Conservation (phyloP, 2,113 vertebrate species). For the Nipponia nippon region DNA sequence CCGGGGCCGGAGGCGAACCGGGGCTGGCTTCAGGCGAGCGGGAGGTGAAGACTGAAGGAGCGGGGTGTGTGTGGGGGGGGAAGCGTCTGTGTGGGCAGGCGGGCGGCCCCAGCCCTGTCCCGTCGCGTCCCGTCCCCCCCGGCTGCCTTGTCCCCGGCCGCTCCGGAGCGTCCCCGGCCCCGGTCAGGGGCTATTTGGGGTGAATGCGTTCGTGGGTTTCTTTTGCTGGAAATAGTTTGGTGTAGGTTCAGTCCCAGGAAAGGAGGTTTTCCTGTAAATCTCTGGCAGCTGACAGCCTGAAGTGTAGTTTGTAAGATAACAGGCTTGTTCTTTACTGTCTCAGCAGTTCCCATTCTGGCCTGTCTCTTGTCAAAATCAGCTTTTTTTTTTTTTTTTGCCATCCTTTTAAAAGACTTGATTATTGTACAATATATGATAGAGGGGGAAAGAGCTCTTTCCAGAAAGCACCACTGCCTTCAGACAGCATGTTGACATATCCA, state of each 20-base stretch:
- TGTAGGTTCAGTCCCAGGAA: conserved; percentile 4
- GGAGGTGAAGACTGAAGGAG: too few species aligned
- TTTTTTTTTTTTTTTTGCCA: not conserved
- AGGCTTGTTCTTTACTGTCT: conserved; percentile 61
- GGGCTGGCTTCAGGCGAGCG: not conserved
- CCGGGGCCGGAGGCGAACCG: not conserved
- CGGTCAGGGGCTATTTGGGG: not conserved
- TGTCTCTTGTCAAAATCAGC: conserved; percentile 58
- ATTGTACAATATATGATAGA: not conserved
- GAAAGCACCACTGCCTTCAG: not conserved
- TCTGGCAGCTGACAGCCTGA: conserved; percentile 67
- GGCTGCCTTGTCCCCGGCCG: not conserved
- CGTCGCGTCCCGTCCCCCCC: too few species aligned
- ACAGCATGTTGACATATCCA: not conserved
- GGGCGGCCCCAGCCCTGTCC: too few species aligned
- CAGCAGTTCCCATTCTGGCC: conserved; percentile 56
- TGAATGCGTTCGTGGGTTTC: not conserved
- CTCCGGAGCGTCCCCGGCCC: not conserved
- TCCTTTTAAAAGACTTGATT: not conserved
- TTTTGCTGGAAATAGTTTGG: not conserved
- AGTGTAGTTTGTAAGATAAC: conserved; percentile 70
- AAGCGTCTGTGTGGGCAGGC: not conserved
- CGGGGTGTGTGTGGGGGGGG: too few species aligned
- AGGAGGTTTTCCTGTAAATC: conserved; percentile 55
- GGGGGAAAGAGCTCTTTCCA: not conserved